phyloP scores from a whole-genome alignment of 2,797 vertebrate species.

The Adelosebastes latens region DNA sequence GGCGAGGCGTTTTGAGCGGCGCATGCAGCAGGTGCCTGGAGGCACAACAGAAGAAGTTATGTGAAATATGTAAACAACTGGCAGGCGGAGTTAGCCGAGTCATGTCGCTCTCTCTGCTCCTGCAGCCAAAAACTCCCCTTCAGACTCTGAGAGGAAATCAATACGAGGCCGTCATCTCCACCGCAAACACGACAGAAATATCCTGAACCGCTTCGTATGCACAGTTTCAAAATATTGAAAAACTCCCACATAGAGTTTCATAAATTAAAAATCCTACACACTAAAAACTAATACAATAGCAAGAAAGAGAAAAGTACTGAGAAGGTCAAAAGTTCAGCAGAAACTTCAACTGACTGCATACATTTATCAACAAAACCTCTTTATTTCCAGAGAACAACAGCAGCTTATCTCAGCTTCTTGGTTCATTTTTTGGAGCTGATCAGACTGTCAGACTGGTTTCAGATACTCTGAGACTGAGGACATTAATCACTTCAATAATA shows the following conservation, averaged over 20 bases:
- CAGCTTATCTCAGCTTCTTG: neutral
- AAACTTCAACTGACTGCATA: neutral
- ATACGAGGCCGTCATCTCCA: constrained; percentile 12
- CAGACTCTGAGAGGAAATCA: constrained; percentile 20
- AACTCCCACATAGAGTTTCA: constrained; percentile 19
- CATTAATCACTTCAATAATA: neutral
- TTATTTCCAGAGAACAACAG: neutral
- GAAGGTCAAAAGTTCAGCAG: neutral
- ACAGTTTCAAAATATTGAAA: constrained; percentile 1
- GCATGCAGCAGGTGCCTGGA: constrained; percentile 34
- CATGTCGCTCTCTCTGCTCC: constrained; percentile 8
- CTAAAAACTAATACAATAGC: neutral
- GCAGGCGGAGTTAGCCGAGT: constrained; percentile 17
- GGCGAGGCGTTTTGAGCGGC: constrained; percentile 23
- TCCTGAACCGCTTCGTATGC: neutral
- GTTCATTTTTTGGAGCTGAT: neutral
- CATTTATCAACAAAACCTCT: neutral
- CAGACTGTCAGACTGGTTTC: neutral
- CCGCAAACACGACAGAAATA: neutral
- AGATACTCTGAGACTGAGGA: neutral
- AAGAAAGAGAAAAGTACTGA: neutral
- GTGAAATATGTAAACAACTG: constrained; percentile 71
- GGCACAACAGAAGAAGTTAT: constrained; percentile 49
- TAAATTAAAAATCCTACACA: neutral
- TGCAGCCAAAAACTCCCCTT: neutral